Base-by-base conservation (phyloP, 2,888 invertebrate species). In the Cephus pulcher region DNA sequence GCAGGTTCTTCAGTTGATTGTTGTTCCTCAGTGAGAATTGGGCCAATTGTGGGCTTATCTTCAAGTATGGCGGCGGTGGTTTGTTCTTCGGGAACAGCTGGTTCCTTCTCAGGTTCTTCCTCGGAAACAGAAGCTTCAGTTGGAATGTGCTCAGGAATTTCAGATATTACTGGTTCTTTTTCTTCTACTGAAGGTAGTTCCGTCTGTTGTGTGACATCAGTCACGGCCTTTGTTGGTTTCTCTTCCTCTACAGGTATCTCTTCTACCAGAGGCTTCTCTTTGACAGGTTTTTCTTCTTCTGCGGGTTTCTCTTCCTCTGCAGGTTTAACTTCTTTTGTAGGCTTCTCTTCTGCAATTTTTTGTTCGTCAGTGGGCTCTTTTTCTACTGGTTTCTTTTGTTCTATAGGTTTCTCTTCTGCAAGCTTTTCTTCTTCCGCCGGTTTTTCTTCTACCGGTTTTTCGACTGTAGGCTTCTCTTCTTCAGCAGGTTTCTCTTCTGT, bases 51-150 rank as follows among this genome's bases (percentile, higher is more conserved):
- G 80, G 79, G 34, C 75, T 82, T 78, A 12, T 81, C 80, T 33
- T 80, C 81, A 30, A 77, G 56, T 77, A 6, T 15, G 9, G 75
- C 68, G 9, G 34, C 23, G 32, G 79, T 75, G 11, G 82, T 69
- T 15, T 76, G 71, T 37, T 79, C 40, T 33, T 77, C 74, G 9
- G 33, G 74, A 23, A 69, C 40, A 11, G 34, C 69, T n/a, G 75
- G 15, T 74, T 78, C 74, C 56, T 76, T 76, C 12, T 80, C 75
- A 12, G 91, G 87, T 81, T 88, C 80, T 86, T 92, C 92, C 77
- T 91, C 86, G 32, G 80, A 73, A 15, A 69, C 75, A 40, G 69
- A 73, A 40, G 77, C 70, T 74, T 80, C 82, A 32, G 69, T 37
- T 33, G 69, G 40, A 12, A 56, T 69, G 11, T 70, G 69, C n/a